These are phyloP conservation scores for Sphinx pinastri DNA, from an alignment of 2,888 invertebrate genomes.

Conservation along the genomic window DNA sequence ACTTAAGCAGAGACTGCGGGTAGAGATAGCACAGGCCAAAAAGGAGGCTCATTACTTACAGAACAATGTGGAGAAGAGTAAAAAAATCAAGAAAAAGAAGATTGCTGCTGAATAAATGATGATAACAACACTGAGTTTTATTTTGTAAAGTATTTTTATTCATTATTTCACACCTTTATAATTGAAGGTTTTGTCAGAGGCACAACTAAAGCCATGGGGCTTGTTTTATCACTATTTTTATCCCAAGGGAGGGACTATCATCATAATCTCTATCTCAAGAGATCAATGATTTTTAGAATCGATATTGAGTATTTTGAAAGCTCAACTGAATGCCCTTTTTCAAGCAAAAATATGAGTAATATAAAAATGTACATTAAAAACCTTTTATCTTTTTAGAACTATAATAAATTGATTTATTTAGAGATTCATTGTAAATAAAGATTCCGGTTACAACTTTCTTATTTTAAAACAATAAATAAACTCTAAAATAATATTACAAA, in stretches of 20 bases:
- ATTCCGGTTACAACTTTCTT: not conserved
- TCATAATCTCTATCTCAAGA: too few relatives aligned
- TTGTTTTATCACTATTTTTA: too few relatives aligned
- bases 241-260: too few relatives aligned
- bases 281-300: too few relatives aligned
- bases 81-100: conserved; percentile 84
- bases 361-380: not conserved
- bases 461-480: not conserved
- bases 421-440: not conserved
- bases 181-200: not conserved
- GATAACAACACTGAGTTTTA: not conserved
- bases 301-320: too few relatives aligned
- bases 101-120: conserved; percentile 34
- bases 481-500: not conserved
- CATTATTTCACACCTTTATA: not conserved
- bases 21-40: conserved; percentile 96
- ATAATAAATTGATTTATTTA: not conserved
- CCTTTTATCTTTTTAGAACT: not conserved
- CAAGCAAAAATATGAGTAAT: too few relatives aligned
- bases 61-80: conserved; percentile 91
- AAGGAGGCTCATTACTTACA: conserved; percentile 95
- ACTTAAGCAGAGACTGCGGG: conserved; percentile 91
- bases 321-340: too few relatives aligned
- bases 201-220: too few relatives aligned
- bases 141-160: not conserved